A percentile compares a stretch with the other conserved stretches of the same genome.
Evolutionary conservation across 2,888 invertebrate genomes (phyloP).

Genomic region (Hipparchia sbordonii): DNA sequence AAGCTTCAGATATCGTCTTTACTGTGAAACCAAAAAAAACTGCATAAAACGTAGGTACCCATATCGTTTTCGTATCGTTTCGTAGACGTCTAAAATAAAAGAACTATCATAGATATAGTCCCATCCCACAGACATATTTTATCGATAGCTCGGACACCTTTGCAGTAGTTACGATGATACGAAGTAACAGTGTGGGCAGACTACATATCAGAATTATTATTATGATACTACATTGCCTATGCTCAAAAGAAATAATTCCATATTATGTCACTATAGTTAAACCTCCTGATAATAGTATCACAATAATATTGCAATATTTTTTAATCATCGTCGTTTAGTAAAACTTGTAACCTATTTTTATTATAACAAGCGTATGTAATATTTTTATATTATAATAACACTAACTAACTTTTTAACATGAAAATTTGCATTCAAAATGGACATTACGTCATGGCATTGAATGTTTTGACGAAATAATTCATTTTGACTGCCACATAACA

Average conservation of each 20-base stretch:
- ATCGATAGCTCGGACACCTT: background rate
- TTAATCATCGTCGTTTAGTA: background rate
- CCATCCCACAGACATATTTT: background rate
- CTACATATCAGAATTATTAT: background rate
- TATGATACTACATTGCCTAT: background rate
- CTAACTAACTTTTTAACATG: background rate
- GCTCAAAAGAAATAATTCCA: background rate
- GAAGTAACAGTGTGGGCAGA: slow-evolving; percentile 3
- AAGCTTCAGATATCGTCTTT: background rate
- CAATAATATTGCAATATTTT: no score
- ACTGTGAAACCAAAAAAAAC: background rate
- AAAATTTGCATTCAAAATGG: background rate
- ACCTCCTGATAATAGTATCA: no score
- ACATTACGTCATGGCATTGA: background rate
- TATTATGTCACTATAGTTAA: background rate
- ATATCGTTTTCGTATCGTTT: background rate
- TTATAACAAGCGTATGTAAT: background rate
- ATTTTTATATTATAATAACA: background rate
- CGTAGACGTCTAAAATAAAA: background rate
- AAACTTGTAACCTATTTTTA: background rate
- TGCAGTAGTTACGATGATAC: background rate
- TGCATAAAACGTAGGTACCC: no score
- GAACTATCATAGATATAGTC: background rate
- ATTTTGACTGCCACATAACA: background rate
- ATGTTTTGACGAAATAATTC: background rate